These are phyloP conservation scores for Tenthredo notha DNA, from an alignment of 2,888 invertebrate genomes.

Conservation along the genomic window DNA sequence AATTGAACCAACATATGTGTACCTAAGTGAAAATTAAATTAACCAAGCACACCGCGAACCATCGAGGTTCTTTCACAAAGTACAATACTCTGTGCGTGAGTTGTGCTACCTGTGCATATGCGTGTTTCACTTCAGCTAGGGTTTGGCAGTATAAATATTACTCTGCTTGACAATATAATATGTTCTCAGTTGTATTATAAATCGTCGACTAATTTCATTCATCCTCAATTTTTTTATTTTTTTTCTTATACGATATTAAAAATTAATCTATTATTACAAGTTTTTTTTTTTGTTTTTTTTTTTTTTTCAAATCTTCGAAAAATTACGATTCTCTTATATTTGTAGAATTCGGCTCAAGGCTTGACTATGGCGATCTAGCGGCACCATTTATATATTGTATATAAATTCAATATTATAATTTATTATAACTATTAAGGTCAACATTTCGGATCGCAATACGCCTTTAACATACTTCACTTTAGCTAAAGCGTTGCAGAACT, in stretches of 20 bases:
- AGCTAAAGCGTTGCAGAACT: not conserved
- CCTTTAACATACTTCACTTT: not conserved
- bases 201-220: too few species aligned
- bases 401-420: conserved; percentile 25
- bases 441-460: not conserved
- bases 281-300: too few species aligned
- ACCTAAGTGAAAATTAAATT: conserved; percentile 47
- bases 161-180: not conserved
- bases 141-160: not conserved
- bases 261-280: too few species aligned
- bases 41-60: conserved; percentile 33
- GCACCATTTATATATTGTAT: not conserved
- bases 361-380: not conserved
- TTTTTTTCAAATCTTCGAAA: too few species aligned
- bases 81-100: not conserved
- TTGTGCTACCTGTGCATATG: not conserved
- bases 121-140: not conserved
- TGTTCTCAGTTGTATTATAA: too few species aligned
- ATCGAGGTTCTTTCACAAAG: conserved; percentile 31
- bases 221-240: too few species aligned
- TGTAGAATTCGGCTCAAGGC: not conserved
- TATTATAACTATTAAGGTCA: conserved; percentile 21
- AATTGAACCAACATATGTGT: conserved; percentile 19
- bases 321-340: not conserved
- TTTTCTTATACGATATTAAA: too few species aligned